Base-by-base conservation (phyloP, 2,113 vertebrate genomes). In the Patagioenas fasciata region DNA sequence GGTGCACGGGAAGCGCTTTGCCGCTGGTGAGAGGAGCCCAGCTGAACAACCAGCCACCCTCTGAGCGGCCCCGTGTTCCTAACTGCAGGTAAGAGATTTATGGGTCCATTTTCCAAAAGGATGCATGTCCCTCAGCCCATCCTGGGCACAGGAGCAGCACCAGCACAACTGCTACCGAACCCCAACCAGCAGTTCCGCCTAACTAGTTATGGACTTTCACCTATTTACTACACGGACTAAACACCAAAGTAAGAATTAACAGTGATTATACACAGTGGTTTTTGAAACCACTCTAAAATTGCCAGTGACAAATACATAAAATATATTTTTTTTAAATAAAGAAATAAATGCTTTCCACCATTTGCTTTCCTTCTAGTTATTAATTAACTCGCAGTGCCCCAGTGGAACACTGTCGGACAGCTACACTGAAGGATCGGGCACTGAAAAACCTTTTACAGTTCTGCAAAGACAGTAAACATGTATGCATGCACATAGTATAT, bases 401-500 rank as follows among this genome's bases (percentile, higher is more conserved):
- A 84, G 69, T 66, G 60, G 87, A 80, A 51, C 40, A 4, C 15
- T 53, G 74, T 48, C 67, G 66, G 58, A 9, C 4, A 84, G 15
- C 36, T 56, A 13, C 48, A 24, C 10, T 26, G 18, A 48, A 53
- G 29, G 6, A 79, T 11, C 51, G 50, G 42, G 15, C 38, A 72
- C 0, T 31, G 54, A 50, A 69, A 77, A 67, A 21, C 5, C 40
- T 34, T 69, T n/a, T 38, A 50, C 13, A 69, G 3, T 24, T 44
- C 62, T 48, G 51, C 82, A 78, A 51, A 40, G 56, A 19, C 19
- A 66, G 20, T 5, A n/a, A 29, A 21, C 53, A 10, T 2, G 7
- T 5, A 16, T 5, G 15, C 32, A 11, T 4, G 15, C 54, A 67
- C 1, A 3, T 42, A 38, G 14, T 20, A 24, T 0, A 0, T 9